Conservation (phyloP, 2,888 invertebrate species). For the Oligia fasciuncula region DNA sequence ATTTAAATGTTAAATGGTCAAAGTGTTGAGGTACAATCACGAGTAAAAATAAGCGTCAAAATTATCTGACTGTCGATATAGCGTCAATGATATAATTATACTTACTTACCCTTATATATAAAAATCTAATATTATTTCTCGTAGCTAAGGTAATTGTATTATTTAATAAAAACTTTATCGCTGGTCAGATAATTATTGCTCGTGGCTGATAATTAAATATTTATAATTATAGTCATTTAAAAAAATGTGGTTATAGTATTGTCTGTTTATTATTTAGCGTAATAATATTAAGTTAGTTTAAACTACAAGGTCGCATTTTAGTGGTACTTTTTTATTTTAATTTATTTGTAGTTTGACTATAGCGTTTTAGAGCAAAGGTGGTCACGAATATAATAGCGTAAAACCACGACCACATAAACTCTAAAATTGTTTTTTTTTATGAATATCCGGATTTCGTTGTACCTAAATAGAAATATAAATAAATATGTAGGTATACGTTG, state of each 20-base stretch:
- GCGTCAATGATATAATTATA: background rate
- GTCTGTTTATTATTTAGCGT: background rate
- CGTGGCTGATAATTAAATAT: background rate
- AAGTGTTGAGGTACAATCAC: conserved; percentile 19
- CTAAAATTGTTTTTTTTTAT: background rate
- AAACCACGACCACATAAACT: background rate
- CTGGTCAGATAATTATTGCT: conserved; percentile 8
- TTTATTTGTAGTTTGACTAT: conserved; percentile 8
- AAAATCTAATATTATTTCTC: background rate
- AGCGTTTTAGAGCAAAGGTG: conserved; percentile 4
- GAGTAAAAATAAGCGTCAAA: background rate
- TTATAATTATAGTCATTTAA: background rate
- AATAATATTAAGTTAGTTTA: background rate
- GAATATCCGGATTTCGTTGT: background rate
- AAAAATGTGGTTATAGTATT: background rate
- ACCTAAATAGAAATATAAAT: background rate
- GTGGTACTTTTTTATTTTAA: background rate
- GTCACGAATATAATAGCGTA: too few relatives aligned
- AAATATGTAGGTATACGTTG: background rate
- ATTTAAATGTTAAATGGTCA: background rate
- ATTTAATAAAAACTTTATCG: background rate
- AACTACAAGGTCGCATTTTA: background rate
- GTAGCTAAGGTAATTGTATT: background rate
- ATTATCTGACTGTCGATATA: conserved; percentile 6
- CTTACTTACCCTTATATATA: background rate